Conservation (phyloP, 2,113 vertebrate genomes). For the Petrocephalus zakoni region DNA sequence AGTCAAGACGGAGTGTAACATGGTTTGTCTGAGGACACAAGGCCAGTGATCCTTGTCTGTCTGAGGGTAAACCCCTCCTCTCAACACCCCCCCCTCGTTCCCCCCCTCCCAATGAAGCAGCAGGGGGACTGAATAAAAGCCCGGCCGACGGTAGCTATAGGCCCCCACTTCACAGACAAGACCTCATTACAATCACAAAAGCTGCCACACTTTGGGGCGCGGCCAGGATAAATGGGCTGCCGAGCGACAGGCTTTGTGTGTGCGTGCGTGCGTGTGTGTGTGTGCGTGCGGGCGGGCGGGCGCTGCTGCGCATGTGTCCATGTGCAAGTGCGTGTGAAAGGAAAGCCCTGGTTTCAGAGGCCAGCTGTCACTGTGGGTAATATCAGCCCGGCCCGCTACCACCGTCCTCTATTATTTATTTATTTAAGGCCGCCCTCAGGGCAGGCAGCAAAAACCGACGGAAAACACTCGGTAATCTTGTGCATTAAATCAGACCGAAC, state of each 20-base stretch:
- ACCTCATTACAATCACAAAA: conserved; percentile 69
- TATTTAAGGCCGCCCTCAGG: conserved; percentile 23
- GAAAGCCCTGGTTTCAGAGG: conserved; percentile 28
- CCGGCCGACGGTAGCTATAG: conserved; percentile 44
- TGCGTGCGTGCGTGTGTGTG: conserved; percentile 28
- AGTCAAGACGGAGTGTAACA: not conserved
- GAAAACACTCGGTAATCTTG: conserved; percentile 35
- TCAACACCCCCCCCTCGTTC: not conserved
- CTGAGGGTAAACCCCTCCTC: not conserved
- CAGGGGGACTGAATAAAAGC: conserved; percentile 39
- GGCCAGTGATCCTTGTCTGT: conserved; percentile 13
- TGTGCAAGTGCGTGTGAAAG: conserved; percentile 12
- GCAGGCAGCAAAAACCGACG: conserved; percentile 14
- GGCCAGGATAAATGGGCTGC: conserved; percentile 59
- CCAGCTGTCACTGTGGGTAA: conserved; percentile 69
- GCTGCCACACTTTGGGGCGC: conserved; percentile 70
- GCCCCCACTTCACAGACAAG: conserved; percentile 47
- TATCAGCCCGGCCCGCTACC: conserved; percentile 46
- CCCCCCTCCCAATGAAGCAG: conserved; percentile 36
- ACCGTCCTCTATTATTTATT: conserved; percentile 14
- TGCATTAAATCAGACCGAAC: not conserved
- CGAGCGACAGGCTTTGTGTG: conserved; percentile 59
- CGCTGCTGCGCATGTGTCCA: conserved; percentile 21
- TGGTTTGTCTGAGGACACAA: not conserved
- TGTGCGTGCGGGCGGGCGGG: conserved; percentile 29